Conservation (phyloP, 2,113 vertebrate genomes). For the Ranitomeya variabilis region DNA sequence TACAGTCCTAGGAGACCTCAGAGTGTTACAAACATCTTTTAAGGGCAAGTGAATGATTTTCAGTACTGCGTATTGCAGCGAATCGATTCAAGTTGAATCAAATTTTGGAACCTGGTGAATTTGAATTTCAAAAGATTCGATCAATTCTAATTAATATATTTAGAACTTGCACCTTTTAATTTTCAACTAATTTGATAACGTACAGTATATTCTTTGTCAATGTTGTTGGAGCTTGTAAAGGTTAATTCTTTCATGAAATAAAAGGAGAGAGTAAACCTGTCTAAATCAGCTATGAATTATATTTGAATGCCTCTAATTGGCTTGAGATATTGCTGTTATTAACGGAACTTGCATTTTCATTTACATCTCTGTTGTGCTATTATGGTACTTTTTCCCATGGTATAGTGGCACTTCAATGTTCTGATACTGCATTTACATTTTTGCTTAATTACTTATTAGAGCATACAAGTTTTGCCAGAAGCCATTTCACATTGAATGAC, state of each 20-base stretch:
- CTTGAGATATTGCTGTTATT: background rate
- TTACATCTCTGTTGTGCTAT: background rate
- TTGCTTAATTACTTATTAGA: slow-evolving; percentile 4
- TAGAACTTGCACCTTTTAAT: no score
- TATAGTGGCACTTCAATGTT: background rate
- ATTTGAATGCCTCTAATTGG: background rate
- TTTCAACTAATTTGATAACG: background rate
- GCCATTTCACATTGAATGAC: background rate
- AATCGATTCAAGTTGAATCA: no score
- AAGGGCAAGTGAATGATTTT: no score
- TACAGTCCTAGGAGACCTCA: no score
- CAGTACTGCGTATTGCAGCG: no score
- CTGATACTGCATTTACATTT: background rate
- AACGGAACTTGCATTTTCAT: background rate
- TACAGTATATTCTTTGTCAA: background rate
- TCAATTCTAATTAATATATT: no score
- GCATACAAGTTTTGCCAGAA: background rate
- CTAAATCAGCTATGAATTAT: background rate
- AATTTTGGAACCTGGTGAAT: no score
- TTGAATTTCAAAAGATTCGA: no score
- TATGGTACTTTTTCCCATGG: background rate
- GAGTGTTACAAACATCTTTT: no score
- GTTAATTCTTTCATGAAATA: background rate
- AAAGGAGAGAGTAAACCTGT: background rate
- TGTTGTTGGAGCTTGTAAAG: background rate